These are phyloP conservation scores for Calliopsis andreniformis DNA, from an alignment of 1,140 invertebrate genomes.

Conservation along the genomic window DNA sequence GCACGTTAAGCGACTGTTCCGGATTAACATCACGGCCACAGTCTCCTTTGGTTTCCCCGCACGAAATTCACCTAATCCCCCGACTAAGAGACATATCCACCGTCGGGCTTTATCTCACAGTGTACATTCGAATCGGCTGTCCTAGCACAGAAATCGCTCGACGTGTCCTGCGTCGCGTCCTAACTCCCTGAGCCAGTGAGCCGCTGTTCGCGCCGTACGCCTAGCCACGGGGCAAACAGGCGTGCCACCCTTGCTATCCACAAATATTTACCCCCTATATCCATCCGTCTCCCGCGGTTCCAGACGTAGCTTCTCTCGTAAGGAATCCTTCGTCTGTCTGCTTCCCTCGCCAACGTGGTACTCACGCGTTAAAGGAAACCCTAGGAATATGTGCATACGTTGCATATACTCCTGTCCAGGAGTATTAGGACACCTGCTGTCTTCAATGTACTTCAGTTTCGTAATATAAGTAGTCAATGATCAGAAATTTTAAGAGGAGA, in stretches of 20 bases:
- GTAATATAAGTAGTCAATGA: too few species aligned
- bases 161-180: constrained; percentile 49
- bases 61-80: constrained; percentile 5
- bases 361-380: background rate
- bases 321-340: background rate
- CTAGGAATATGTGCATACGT: background rate
- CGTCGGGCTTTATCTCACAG: background rate
- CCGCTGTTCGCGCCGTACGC: constrained; percentile 56
- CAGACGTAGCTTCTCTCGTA: background rate
- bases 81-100: background rate
- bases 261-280: constrained; percentile 70
- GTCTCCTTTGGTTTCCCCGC: background rate
- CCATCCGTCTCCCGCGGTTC: constrained; percentile 30
- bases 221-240: constrained; percentile 62
- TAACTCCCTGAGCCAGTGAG: constrained; percentile 63
- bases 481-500: too few species aligned
- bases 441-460: too few species aligned
- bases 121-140: constrained; percentile 15
- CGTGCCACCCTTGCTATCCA: constrained; percentile 60
- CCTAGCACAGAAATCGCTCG: constrained; percentile 32
- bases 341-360: background rate
- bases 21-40: background rate
- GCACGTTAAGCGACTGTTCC: background rate
- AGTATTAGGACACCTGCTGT: too few species aligned
- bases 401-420: too few species aligned